phyloP scores from a whole-genome alignment of 2,113 vertebrate species.

The Hippocampus barbouri region DNA sequence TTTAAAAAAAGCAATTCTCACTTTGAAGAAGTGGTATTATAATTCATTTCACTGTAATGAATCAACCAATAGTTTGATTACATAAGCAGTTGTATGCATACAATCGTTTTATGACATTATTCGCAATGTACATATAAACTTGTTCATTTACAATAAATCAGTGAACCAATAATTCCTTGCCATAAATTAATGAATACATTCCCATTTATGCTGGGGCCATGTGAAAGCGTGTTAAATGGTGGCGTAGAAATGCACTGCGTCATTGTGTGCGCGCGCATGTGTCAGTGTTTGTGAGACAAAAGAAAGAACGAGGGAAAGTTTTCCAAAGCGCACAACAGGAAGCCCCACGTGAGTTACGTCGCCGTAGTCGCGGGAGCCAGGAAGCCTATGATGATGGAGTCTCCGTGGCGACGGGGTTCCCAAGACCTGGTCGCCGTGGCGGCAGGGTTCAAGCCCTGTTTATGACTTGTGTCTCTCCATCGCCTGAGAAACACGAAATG shows the following conservation, averaged over 20 bases:
- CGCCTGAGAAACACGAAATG: slow-evolving; percentile 25
- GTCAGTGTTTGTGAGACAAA: slow-evolving; percentile 4
- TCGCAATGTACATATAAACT: too few species aligned
- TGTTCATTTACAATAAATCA: too few species aligned
- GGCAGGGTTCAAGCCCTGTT: slow-evolving; percentile 44
- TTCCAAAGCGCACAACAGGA: slow-evolving; percentile 55
- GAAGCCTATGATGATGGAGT: slow-evolving; percentile 63
- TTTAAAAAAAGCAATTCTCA: too few species aligned
- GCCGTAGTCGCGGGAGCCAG: slow-evolving; percentile 56
- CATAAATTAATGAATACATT: too few species aligned
- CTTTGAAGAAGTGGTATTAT: too few species aligned
- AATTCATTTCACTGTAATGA: too few species aligned
- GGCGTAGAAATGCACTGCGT: background rate
- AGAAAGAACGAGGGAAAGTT: slow-evolving; percentile 22
- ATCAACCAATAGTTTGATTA: too few species aligned
- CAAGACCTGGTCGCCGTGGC: slow-evolving; percentile 49
- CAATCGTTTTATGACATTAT: too few species aligned
- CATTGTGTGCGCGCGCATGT: slow-evolving; percentile 7
- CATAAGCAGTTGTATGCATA: too few species aligned
- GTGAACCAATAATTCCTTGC: too few species aligned
- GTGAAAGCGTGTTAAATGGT: background rate
- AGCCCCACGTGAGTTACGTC: slow-evolving; percentile 46
- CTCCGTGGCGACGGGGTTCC: slow-evolving; percentile 55
- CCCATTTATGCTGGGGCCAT: too few species aligned
- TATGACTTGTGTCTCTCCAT: slow-evolving; percentile 3